Conservation (phyloP, 2,797 vertebrate species). For the Centropyge bicolor region DNA sequence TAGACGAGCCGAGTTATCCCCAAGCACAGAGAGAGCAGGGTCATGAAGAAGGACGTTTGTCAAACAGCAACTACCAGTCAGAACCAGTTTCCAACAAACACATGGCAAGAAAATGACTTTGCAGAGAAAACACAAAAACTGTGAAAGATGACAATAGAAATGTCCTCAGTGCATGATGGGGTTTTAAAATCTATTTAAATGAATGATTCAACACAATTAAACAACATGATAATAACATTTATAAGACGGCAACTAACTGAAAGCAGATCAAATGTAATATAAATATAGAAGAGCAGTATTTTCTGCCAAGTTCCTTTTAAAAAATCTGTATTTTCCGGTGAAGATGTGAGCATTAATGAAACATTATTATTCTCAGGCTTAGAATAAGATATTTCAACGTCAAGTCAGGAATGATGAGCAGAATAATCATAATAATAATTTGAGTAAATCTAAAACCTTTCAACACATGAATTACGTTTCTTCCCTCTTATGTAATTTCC, state of each 20-base stretch:
- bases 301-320: neutral
- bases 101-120: no score
- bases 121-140: no score
- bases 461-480: neutral
- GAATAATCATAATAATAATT: neutral
- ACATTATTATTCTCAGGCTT: neutral
- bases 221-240: neutral
- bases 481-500: no score
- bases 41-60: no score
- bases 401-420: neutral
- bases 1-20: no score
- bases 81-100: no score
- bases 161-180: no score
- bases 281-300: neutral
- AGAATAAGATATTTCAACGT: neutral
- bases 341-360: neutral
- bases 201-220: neutral
- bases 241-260: neutral
- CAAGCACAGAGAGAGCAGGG: no score
- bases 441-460: neutral
- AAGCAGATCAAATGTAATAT: neutral
- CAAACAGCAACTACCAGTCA: no score
- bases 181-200: neutral
- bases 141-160: no score
- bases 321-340: neutral